Evolutionary conservation across 2,797 vertebrate genomes (phyloP).

Genomic region (Lagocephalus sceleratus): DNA sequence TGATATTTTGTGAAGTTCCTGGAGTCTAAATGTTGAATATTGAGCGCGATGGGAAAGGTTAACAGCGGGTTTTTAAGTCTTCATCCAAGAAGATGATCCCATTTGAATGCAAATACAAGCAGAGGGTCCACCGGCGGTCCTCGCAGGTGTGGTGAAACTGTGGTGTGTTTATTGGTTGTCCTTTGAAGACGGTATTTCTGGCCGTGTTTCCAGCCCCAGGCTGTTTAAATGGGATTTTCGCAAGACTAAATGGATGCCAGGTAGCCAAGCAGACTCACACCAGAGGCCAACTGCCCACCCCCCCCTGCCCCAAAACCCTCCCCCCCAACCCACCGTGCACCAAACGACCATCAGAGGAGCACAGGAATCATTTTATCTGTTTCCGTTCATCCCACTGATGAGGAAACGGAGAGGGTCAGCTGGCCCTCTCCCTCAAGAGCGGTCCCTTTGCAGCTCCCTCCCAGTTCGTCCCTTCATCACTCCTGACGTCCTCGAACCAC

Average conservation of each 20-base stretch:
- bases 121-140: background rate
- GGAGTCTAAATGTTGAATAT: too few species aligned
- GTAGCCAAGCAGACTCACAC: slow-evolving; percentile 27
- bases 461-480: background rate
- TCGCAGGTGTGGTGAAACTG: slow-evolving; percentile 10
- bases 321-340: slow-evolving; percentile 8
- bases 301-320: too few species aligned
- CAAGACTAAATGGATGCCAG: slow-evolving; percentile 1
- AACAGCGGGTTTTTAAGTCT: too few species aligned
- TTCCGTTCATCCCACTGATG: background rate
- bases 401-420: too few species aligned
- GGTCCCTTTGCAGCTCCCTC: background rate
- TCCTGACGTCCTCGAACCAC: background rate
- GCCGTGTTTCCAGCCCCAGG: too few species aligned
- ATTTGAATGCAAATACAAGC: too few species aligned
- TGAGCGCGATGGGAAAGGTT: too few species aligned
- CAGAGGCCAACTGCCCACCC: slow-evolving; percentile 19
- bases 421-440: too few species aligned
- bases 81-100: too few species aligned
- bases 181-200: slow-evolving; percentile 14
- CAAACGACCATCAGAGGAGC: slow-evolving; percentile 8
- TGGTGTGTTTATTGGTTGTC: slow-evolving; percentile 11
- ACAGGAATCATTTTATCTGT: background rate
- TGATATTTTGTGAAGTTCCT: too few species aligned
- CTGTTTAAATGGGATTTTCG: slow-evolving; percentile 44